Percentiles rank a stretch among this genome's conserved stretches.
phyloP scores from a whole-genome alignment of 2,888 invertebrate species.

The Agonopterix alstromeriana region DNA sequence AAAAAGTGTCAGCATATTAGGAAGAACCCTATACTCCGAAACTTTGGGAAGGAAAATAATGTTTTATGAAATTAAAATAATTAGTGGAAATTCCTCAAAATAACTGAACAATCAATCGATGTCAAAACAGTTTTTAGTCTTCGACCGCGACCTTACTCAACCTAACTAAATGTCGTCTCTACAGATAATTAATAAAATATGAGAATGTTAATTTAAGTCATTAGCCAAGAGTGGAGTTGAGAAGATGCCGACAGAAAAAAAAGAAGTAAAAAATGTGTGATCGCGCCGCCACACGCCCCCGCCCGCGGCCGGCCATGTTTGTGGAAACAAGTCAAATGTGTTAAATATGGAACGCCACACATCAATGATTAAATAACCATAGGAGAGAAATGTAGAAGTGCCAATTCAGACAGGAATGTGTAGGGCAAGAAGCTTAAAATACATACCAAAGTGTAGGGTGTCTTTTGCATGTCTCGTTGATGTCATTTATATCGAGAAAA shows the following conservation, averaged over 20 bases:
- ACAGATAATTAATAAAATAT: conserved; percentile 60
- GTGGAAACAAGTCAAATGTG: conserved; percentile 68
- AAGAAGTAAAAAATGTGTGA: conserved; percentile 44
- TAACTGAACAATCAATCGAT: conserved; percentile 26
- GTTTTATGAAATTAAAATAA: no score
- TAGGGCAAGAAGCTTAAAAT: no score
- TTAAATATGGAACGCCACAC: conserved; percentile 51
- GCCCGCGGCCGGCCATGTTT: conserved; percentile 43
- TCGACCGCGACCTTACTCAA: conserved; percentile 40
- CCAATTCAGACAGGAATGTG: neutral
- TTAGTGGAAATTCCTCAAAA: neutral
- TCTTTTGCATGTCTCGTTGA: no score
- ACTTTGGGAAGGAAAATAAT: no score
- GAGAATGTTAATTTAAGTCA: conserved; percentile 71
- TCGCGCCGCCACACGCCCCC: conserved; percentile 51
- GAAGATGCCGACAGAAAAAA: conserved; percentile 58
- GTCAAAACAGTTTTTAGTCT: conserved; percentile 48
- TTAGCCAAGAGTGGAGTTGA: conserved; percentile 57
- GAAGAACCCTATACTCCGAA: no score
- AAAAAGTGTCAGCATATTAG: no score
- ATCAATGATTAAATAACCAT: conserved; percentile 12
- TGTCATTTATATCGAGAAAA: no score
- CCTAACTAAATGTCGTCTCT: conserved; percentile 38
- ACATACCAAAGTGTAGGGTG: no score
- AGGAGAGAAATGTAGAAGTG: conserved; percentile 25